Conservation (phyloP, 37 sponge, comb jelly and placozoan genomes). For the Tethya wilhelma region DNA sequence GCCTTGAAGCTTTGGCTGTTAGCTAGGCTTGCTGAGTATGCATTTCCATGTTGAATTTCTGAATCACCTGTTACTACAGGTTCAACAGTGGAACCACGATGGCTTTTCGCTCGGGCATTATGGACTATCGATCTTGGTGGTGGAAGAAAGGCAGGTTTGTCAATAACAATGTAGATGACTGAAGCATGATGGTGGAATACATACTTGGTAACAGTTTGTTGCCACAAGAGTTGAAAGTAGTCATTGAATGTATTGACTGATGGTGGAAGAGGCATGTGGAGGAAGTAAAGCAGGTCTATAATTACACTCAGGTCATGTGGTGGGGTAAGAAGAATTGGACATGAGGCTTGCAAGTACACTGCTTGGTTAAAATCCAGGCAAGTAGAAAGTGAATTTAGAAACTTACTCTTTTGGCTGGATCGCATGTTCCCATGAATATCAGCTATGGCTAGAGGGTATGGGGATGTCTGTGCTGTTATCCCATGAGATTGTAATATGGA, state of each 20-base stretch:
- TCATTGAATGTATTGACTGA: neutral
- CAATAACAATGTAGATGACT: conserved; percentile 9
- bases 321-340: neutral
- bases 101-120: neutral
- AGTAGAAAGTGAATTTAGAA: neutral
- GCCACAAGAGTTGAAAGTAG: neutral
- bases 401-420: neutral
- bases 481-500: neutral
- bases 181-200: neutral
- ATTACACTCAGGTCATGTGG: neutral
- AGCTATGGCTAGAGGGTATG: conserved; percentile 3
- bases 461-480: neutral
- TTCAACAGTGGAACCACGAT: neutral
- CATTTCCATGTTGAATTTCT: neutral
- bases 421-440: neutral
- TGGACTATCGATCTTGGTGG: conserved; percentile 7
- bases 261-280: conserved; percentile 12
- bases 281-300: conserved; percentile 4
- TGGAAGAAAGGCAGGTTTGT: conserved; percentile 19
- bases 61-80: neutral
- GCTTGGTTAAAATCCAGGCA: neutral
- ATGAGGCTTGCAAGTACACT: too few relatives aligned
- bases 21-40: neutral
- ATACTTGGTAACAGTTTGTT: neutral
- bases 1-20: neutral